Base-by-base conservation (phyloP, 2,888 invertebrate genomes). In the Drosophila planitibia region DNA sequence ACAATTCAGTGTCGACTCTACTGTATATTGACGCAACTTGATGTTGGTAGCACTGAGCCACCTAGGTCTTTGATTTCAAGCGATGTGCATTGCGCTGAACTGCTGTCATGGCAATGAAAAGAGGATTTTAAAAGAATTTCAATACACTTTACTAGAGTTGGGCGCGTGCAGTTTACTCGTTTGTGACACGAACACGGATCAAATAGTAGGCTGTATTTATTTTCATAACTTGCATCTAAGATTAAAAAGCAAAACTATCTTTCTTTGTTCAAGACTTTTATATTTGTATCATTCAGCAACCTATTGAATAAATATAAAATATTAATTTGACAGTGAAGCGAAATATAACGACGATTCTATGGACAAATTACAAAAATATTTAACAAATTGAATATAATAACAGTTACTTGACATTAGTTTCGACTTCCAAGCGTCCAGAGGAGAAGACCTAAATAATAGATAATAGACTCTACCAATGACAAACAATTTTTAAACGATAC, bases 1-100 rank as follows among this genome's bases (percentile, higher is more conserved):
- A 64, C 69, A 57, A 70, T 70, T 60, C 63, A 25, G 54, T 54
- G 61, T 39, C 41, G 52, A 39, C 53, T 64, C 59, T 19, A 10
- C 19, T n/a, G 51, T 35, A 58, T 69, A 75, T 70, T 55, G 68
- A 69, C 74, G 79, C 61, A 79, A 70, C 66, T 72, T 69, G 82
- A 73, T 80, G 68, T 37, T 41, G 52, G 51, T 19, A 9, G 37
- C 44, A 60, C 52, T 47, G 54, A 51, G 58, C 32, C 53, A 59
- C 58, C 65, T 53, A 16, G 28, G 55, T 59, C 59, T 70, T 72
- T 79, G 70, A 76, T 73, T 76, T 69, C 54, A 39, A 59, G 33
- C 28, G 55, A 2, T 10, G 6, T 37, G 25, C 10, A 37, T 35
- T 53, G 53, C 25, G 39, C 37, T 35, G 28, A 25, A 51, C 53